Conservation (phyloP, 2,888 invertebrate species). For the Drosophila phalerata region DNA sequence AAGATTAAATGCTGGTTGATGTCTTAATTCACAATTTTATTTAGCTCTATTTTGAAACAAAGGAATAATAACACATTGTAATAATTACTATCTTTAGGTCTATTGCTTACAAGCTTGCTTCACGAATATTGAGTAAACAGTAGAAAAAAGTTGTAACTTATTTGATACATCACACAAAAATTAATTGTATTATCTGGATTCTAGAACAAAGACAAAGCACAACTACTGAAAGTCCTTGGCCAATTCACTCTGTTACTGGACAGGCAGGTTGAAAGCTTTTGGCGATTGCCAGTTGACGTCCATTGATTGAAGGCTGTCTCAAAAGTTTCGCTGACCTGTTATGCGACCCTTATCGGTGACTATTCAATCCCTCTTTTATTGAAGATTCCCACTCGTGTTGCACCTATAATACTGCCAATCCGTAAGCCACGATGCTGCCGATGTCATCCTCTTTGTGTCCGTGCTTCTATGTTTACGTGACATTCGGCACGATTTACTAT, state of each 20-base stretch:
- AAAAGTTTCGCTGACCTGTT: constrained; percentile 43
- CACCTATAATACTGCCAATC: constrained; percentile 59
- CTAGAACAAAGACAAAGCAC: neutral
- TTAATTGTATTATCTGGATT: neutral
- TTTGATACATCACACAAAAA: neutral
- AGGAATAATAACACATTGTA: too few relatives aligned
- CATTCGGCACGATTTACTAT: constrained; percentile 71
- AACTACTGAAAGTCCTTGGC: neutral
- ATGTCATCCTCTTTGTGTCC: constrained; percentile 11
- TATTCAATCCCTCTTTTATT: constrained; percentile 36
- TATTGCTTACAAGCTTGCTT: too few relatives aligned
- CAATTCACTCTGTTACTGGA: constrained; percentile 1
- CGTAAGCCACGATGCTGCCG: constrained; percentile 35
- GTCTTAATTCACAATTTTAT: too few relatives aligned
- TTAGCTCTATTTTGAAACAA: too few relatives aligned
- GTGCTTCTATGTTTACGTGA: constrained; percentile 64
- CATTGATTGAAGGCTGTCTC: constrained; percentile 55
- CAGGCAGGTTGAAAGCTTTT: constrained; percentile 15
- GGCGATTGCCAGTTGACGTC: constrained; percentile 25
- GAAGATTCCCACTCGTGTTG: constrained; percentile 25
- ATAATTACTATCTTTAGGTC: too few relatives aligned
- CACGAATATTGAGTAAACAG: too few relatives aligned
- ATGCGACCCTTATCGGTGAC: neutral
- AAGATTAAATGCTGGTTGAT: neutral
- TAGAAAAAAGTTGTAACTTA: too few relatives aligned